These are phyloP conservation scores for Chlorospingus semifuscus DNA, from an alignment of 2,797 vertebrate species.

Conservation along the genomic window DNA sequence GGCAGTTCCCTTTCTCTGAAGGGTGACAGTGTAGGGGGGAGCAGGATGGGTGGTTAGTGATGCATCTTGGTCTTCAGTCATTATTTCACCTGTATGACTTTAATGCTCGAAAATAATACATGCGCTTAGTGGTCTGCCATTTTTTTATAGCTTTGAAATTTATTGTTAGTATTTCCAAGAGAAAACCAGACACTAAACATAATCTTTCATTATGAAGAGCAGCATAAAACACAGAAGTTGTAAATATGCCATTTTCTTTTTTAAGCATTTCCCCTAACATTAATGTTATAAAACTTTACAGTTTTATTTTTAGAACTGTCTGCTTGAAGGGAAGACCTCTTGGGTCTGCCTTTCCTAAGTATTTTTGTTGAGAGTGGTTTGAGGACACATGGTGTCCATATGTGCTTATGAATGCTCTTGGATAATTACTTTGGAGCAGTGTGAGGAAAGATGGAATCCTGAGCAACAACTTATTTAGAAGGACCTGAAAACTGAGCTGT, in stretches of 20 bases:
- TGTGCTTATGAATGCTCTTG: not conserved
- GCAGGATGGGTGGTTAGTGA: not conserved
- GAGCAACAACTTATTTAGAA: not conserved
- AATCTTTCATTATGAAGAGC: not conserved
- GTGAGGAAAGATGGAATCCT: not conserved
- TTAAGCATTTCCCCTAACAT: not conserved
- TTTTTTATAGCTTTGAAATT: not conserved
- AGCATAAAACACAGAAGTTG: not conserved
- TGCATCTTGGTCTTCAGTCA: not conserved
- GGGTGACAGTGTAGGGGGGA: not conserved
- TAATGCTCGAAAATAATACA: not conserved
- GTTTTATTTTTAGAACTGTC: not conserved
- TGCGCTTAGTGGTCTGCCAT: not conserved
- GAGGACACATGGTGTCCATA: not conserved
- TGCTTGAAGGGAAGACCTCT: not conserved
- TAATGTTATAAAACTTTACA: accelerated
- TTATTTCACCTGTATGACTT: not conserved
- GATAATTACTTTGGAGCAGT: not conserved
- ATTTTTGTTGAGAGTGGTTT: not conserved
- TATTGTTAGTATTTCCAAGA: not conserved
- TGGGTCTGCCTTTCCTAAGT: not conserved
- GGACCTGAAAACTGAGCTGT: not conserved
- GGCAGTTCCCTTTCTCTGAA: not conserved
- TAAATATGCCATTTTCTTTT: not conserved
- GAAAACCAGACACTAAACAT: not conserved